phyloP scores from a whole-genome alignment of 2,113 vertebrate species.

The Marmota monax region DNA sequence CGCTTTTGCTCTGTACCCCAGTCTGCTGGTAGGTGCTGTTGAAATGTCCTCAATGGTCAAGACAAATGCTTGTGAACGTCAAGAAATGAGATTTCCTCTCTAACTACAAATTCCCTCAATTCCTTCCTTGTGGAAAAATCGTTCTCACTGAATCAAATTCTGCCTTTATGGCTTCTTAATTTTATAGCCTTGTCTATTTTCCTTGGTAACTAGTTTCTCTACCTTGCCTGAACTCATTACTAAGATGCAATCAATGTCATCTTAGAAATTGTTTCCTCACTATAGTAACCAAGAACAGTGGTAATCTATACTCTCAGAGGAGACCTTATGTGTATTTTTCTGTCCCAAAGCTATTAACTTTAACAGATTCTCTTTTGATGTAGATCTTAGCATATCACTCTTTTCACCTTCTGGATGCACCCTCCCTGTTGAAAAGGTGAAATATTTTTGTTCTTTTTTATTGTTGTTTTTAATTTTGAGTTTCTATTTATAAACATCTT shows the following conservation, averaged over 20 bases:
- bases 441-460: not conserved
- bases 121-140: not conserved
- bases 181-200: not conserved
- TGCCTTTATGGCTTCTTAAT: not conserved
- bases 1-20: fast-evolving
- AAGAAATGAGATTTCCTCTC: not conserved
- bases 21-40: not conserved
- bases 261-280: not conserved
- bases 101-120: not conserved
- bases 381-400: not conserved
- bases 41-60: not conserved
- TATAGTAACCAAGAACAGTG: not conserved
- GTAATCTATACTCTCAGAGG: not conserved
- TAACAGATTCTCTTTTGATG: not conserved
- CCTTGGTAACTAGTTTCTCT: not conserved
- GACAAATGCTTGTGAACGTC: not conserved
- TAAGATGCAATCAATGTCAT: not conserved
- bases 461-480: not conserved
- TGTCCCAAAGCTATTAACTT: not conserved
- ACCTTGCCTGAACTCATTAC: not conserved
- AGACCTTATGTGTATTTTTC: not conserved
- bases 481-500: not conserved
- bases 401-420: not conserved
- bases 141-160: not conserved
- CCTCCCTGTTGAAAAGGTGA: not conserved